These are phyloP conservation scores for Syrrhaptes paradoxus DNA, from an alignment of 2,113 vertebrate genomes.

Conservation along the genomic window DNA sequence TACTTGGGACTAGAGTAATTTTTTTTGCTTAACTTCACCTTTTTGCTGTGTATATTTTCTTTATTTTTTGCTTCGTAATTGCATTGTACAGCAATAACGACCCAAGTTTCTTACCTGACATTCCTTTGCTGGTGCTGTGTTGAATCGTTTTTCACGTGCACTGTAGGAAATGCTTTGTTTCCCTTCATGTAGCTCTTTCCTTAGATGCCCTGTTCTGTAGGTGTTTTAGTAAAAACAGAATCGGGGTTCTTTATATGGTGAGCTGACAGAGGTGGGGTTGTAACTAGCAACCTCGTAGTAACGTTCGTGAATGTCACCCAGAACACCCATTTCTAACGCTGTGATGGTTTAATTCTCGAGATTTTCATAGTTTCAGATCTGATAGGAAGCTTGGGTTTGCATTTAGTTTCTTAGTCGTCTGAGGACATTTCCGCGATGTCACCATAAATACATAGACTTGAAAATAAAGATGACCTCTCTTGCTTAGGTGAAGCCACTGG, in stretches of 20 bases:
- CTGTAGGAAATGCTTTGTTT: background rate
- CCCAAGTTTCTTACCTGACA: background rate
- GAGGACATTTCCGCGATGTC: background rate
- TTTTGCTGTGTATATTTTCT: background rate
- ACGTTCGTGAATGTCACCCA: background rate
- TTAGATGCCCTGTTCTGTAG: background rate
- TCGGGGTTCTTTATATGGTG: background rate
- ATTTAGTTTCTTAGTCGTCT: background rate
- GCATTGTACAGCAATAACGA: background rate
- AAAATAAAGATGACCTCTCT: background rate
- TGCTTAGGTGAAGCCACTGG: conserved; percentile 80
- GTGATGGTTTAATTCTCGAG: background rate
- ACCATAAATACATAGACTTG: background rate
- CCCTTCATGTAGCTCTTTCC: background rate
- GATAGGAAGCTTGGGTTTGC: background rate
- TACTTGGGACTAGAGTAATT: background rate
- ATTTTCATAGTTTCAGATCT: background rate
- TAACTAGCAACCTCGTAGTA: background rate
- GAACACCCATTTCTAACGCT: background rate
- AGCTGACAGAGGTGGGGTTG: background rate
- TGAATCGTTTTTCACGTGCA: background rate
- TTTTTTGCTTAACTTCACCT: background rate
- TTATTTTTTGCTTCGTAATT: background rate
- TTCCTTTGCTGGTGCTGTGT: background rate
- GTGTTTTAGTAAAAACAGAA: background rate